Conservation (phyloP, 37 sponge, comb jelly and placozoan genomes). For the Oopsacas minuta region DNA sequence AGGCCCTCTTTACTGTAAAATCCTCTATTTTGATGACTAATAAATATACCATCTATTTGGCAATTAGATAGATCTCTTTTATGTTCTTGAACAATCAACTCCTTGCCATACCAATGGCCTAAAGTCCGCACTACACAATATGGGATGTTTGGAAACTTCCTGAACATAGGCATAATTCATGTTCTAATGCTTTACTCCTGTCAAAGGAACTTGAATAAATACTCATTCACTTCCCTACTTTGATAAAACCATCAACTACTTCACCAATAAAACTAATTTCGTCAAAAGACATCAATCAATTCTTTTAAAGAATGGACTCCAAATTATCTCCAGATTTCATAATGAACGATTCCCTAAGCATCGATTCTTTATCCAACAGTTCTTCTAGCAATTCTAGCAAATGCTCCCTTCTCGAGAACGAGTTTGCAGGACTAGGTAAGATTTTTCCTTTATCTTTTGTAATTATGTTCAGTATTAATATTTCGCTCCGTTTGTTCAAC, state of each 20-base stretch:
- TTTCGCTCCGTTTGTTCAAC: too few species aligned
- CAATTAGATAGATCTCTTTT: too few species aligned
- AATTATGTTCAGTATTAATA: too few species aligned
- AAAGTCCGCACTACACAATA: too few species aligned
- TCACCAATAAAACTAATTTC: not conserved
- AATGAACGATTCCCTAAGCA: not conserved
- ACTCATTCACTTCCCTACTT: not conserved
- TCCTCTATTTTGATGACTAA: too few species aligned
- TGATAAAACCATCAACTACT: not conserved
- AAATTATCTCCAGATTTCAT: not conserved
- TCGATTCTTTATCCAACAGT: not conserved
- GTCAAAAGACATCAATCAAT: too few species aligned
- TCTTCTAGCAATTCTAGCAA: constrained; percentile 6
- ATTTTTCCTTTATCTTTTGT: not conserved
- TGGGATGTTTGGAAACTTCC: too few species aligned
- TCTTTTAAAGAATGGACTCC: not conserved
- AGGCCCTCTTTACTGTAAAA: too few species aligned
- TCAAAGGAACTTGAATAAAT: not conserved
- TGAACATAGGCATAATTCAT: not conserved
- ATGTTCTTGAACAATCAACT: too few species aligned
- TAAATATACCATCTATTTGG: too few species aligned
- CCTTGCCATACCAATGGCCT: too few species aligned
- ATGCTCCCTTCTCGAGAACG: not conserved
- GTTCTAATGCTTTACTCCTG: not conserved
- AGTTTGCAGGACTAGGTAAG: not conserved